Percentiles rank a stretch among this genome's conserved stretches.
These are phyloP conservation scores for Varanus salvator DNA, from an alignment of 2,113 vertebrate genomes.

Conservation along the genomic window DNA sequence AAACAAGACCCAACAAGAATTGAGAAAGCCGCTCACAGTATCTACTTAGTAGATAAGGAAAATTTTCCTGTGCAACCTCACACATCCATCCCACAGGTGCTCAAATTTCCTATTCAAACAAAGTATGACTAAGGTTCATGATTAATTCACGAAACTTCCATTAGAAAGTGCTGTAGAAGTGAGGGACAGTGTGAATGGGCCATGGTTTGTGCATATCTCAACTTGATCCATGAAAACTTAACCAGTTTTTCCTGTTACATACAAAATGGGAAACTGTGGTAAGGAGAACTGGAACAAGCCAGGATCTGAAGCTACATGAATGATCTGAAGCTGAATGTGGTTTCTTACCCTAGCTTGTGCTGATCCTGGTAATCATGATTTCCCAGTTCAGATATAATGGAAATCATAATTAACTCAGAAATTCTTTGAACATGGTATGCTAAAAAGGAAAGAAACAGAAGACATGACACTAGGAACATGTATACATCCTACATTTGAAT, in stretches of 20 bases:
- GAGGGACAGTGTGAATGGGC: no score
- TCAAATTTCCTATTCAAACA: no score
- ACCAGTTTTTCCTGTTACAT: neutral
- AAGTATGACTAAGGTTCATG: no score
- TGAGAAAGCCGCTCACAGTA: neutral
- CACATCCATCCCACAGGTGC: no score
- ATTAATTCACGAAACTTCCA: no score
- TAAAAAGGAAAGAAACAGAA: neutral
- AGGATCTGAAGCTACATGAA: neutral
- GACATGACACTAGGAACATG: no score
- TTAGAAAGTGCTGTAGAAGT: no score
- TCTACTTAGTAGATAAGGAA: neutral
- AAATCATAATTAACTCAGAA: neutral
- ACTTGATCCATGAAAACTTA: no score
- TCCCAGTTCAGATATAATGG: neutral
- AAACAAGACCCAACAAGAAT: neutral
- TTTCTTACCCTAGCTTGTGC: neutral
- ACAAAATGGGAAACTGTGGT: neutral
- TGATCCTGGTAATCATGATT: neutral
- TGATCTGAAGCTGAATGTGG: neutral
- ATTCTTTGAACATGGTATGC: neutral
- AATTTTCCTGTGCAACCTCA: no score
- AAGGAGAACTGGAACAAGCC: neutral
- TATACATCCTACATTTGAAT: neutral
- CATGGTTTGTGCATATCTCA: no score